phyloP scores from a whole-genome alignment of 2,113 vertebrate genomes.

The Morone chrysops region DNA sequence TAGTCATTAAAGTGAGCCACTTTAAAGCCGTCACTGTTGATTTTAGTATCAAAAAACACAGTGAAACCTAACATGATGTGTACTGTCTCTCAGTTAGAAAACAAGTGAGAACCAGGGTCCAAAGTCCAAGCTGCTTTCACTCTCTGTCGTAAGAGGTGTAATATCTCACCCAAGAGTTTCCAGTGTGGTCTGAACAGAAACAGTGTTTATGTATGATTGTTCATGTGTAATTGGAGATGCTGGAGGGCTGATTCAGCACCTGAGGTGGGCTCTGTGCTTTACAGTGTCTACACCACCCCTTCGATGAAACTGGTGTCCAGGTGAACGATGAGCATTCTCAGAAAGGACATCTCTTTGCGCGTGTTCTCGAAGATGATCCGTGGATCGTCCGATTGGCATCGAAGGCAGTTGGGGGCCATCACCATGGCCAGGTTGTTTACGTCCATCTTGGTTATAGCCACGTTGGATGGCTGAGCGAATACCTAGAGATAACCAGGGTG shows the following conservation, averaged over 20 bases:
- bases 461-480: constrained; percentile 91
- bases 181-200: constrained; percentile 71
- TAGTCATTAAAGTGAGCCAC: constrained; percentile 37
- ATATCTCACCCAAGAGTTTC: constrained; percentile 51
- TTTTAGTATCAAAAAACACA: constrained; percentile 44
- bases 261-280: background rate
- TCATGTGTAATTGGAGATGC: constrained; percentile 31
- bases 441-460: constrained; percentile 93
- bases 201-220: constrained; percentile 60
- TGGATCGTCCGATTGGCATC: constrained; percentile 91
- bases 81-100: constrained; percentile 20
- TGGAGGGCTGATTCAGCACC: background rate
- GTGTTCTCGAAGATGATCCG: constrained; percentile 94
- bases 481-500: constrained; percentile 79
- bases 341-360: constrained; percentile 93
- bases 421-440: constrained; percentile 96
- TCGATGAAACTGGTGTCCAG: constrained; percentile 90
- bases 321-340: constrained; percentile 93
- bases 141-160: constrained; percentile 32
- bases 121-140: constrained; percentile 42
- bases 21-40: constrained; percentile 31
- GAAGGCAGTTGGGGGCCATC: constrained; percentile 94
- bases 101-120: constrained; percentile 15
- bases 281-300: constrained; percentile 84
- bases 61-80: constrained; percentile 30